Base-by-base conservation (phyloP, 2,888 invertebrate species). In the Cephus pulcher region DNA sequence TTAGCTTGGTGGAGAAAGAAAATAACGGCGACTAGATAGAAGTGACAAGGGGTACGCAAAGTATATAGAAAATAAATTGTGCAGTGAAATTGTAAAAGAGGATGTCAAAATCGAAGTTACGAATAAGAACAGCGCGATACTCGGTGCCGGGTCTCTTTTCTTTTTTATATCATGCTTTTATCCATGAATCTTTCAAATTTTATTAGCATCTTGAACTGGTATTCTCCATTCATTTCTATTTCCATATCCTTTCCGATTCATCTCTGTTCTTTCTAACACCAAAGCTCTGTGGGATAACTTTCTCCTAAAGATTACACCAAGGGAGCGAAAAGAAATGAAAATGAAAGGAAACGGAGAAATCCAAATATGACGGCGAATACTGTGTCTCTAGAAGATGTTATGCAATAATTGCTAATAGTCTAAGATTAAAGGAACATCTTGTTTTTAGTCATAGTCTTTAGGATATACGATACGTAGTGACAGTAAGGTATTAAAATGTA, bases 361-460 rank as follows among this genome's bases (percentile, higher is more conserved):
- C 9, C 6, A 56, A 40, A 40, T 40, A 23, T 56, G 23, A 2
- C 23, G 56, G 15, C 56, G 56, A 56, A 56, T 56, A 56, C 23
- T 6, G 23, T 56, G 56, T 56, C 23, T 23, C 15, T 56, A 23
- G 23, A 56, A 56, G 56, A 23, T 56, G 56, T 56, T 56, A 56
- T 23, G 56, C 56, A 56, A 56, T 56, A 56, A 23, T 56, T 56
- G 56, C 56, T 56, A 56, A 56, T 56, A 56, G 56, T 56, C 56
- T 56, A 56, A 56, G 56, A 23, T 56, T 56, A 56, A 56, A 56
- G 23, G 56, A 56, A 15, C 56, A 56, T 56, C 56, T 56, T 56
- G 56, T 56, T 56, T 56, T 85, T 87, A 84, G 85, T 86, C 85
- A 84, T 86, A 86, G 84, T 78, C 76, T 79, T 86, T 86, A 84